Evolutionary conservation across 2,797 vertebrate species (phyloP).

Genomic region (Arctocebus calabarensis): DNA sequence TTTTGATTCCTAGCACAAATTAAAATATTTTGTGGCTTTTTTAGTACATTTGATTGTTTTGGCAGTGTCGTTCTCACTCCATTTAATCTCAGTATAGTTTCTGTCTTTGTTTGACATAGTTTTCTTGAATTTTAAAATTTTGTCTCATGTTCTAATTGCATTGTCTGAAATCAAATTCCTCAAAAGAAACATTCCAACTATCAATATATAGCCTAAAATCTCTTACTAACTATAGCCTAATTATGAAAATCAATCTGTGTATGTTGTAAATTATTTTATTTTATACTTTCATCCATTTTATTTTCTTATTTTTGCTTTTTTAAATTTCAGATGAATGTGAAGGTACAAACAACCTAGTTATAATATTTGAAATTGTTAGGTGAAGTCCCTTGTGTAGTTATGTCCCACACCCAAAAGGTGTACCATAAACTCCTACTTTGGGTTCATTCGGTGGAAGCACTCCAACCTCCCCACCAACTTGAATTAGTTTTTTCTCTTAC

Average conservation of each 20-base stretch:
- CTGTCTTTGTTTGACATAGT: not conserved
- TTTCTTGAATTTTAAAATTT: not conserved
- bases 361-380: too few species aligned
- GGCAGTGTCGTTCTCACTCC: not conserved
- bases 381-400: too few species aligned
- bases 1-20: not conserved
- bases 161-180: constrained; percentile 25
- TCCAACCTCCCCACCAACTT: too few species aligned
- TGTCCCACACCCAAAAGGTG: too few species aligned
- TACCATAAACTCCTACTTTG: too few species aligned
- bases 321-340: too few species aligned
- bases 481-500: too few species aligned
- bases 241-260: not conserved
- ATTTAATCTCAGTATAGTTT: not conserved
- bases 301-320: too few species aligned
- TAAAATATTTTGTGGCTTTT: not conserved
- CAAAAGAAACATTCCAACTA: not conserved
- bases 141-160: not conserved
- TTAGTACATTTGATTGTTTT: not conserved
- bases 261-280: not conserved
- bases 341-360: too few species aligned
- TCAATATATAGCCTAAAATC: not conserved
- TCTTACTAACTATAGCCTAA: not conserved
- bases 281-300: not conserved
- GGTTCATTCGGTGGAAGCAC: too few species aligned